Evolutionary conservation across 37 sponge, comb jelly and placozoan species (phyloP).

Genomic region (Mnemiopsis leidyi): DNA sequence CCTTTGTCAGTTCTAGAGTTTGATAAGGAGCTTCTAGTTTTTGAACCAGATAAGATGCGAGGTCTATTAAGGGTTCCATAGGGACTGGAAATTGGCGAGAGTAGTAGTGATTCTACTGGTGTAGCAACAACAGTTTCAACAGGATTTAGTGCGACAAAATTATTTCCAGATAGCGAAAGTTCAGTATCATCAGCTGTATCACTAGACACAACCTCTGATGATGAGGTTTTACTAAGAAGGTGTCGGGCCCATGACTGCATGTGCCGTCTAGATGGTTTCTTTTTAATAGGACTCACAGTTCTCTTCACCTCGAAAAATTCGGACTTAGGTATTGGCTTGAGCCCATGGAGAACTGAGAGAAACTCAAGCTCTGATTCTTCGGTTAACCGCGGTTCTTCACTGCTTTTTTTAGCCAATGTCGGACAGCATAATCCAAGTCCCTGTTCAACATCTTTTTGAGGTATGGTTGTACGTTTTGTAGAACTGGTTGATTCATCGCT

Average conservation of each 20-base stretch:
- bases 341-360: background rate
- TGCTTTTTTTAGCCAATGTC: background rate
- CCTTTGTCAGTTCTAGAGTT: background rate
- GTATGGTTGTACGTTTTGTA: background rate
- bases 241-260: constrained; percentile 35
- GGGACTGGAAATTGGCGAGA: background rate
- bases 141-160: background rate
- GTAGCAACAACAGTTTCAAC: background rate
- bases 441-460: background rate
- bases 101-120: background rate
- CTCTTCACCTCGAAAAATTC: background rate
- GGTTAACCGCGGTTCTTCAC: background rate
- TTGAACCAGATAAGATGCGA: background rate
- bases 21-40: too few relatives aligned
- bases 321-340: background rate
- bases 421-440: too few relatives aligned
- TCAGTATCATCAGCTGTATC: background rate
- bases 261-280: background rate
- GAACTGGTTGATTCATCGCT: background rate
- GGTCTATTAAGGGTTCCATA: background rate
- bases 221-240: background rate
- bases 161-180: background rate
- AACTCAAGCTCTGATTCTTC: background rate
- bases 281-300: background rate
- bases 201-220: background rate